Percentiles rank a stretch among this genome's conserved stretches.
phyloP scores from a whole-genome alignment of 1,140 invertebrate species.

The Megalonaias nervosa region DNA sequence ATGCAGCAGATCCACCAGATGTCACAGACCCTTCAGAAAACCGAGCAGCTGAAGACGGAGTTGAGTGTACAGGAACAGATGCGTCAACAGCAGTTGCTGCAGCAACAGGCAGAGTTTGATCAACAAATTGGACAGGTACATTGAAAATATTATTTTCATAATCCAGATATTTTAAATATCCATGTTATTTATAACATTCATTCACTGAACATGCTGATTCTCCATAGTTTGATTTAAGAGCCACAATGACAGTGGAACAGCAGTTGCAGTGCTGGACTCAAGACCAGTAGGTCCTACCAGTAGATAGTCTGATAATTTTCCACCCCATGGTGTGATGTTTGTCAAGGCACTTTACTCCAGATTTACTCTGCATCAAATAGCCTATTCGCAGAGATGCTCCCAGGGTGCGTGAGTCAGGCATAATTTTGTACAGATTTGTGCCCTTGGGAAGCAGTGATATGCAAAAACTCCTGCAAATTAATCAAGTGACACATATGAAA shows the following conservation, averaged over 20 bases:
- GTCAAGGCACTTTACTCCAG: conserved; percentile 24
- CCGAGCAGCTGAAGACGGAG: conserved; percentile 63
- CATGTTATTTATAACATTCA: background rate
- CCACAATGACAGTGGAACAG: background rate
- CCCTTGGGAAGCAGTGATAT: too few species aligned
- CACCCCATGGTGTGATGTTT: conserved; percentile 28
- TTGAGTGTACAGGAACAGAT: conserved; percentile 67
- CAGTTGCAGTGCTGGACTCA: too few species aligned
- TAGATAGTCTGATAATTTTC: conserved; percentile 42
- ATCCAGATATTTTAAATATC: background rate
- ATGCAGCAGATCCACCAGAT: conserved; percentile 78
- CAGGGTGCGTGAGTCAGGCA: too few species aligned
- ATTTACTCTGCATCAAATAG: too few species aligned
- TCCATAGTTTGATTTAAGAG: background rate
- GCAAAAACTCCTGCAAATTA: too few species aligned
- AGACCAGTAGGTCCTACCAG: background rate
- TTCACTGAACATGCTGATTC: background rate
- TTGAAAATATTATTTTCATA: too few species aligned
- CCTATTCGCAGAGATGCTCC: too few species aligned
- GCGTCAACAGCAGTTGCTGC: conserved; percentile 70
- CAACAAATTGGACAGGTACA: conserved; percentile 74
- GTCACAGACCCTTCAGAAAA: conserved; percentile 76
- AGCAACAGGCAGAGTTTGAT: conserved; percentile 81
- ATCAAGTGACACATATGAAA: too few species aligned
- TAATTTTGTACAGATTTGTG: too few species aligned